Percentiles rank a stretch among this genome's conserved stretches.
phyloP scores from a whole-genome alignment of 2,113 vertebrate genomes.

The Antechinus flavipes region DNA sequence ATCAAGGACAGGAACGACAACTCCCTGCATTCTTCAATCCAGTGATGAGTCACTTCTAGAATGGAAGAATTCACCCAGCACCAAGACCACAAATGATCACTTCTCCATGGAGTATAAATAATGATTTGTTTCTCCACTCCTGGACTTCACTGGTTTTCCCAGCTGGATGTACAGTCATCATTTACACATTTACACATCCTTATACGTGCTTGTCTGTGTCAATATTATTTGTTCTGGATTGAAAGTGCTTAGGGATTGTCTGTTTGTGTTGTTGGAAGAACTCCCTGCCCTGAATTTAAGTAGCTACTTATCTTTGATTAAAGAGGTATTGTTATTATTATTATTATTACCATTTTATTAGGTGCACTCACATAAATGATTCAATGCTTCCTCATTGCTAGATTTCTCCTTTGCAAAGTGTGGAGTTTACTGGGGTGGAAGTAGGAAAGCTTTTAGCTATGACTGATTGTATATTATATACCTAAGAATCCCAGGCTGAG shows the following conservation, averaged over 20 bases:
- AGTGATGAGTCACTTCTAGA: slow-evolving; percentile 46
- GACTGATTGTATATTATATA: neutral
- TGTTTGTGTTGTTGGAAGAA: neutral
- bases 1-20: neutral
- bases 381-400: neutral
- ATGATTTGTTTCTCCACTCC: neutral
- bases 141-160: neutral
- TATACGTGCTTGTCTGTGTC: neutral
- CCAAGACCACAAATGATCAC: slow-evolving; percentile 15
- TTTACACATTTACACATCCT: neutral
- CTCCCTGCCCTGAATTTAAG: neutral
- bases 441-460: neutral
- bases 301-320: neutral
- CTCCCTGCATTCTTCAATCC: neutral
- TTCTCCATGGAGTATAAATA: neutral
- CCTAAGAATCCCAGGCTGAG: neutral
- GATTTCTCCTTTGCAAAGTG: neutral
- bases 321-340: neutral
- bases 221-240: slow-evolving; percentile 19
- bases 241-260: neutral
- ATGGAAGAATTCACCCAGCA: neutral
- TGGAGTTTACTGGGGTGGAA: neutral
- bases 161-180: neutral
- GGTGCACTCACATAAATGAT: neutral
- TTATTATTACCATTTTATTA: neutral